phyloP scores from a whole-genome alignment of 1,140 invertebrate genomes.

The Asbolus verrucosus region DNA sequence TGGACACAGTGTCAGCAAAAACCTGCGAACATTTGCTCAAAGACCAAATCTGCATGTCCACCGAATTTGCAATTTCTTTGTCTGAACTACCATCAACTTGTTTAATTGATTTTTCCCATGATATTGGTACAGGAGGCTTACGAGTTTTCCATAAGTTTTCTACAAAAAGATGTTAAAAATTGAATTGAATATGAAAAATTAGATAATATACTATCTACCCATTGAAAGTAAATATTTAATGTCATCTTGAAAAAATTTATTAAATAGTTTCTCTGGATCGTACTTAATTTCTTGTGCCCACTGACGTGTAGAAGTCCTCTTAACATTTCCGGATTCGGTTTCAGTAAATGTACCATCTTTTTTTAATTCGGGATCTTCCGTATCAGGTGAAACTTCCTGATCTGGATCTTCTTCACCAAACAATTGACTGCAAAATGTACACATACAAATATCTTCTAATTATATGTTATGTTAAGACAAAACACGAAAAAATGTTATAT shows the following conservation, averaged over 20 bases:
- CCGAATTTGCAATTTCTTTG: constrained; percentile 47
- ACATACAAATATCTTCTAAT: no score
- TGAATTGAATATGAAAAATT: constrained; percentile 3
- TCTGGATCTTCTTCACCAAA: constrained; percentile 97
- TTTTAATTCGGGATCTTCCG: constrained; percentile 89
- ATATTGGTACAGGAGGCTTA: constrained; percentile 83
- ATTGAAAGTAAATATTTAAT: constrained; percentile 95
- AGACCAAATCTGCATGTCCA: constrained; percentile 64
- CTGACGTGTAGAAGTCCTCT: constrained; percentile 85
- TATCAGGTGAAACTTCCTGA: constrained; percentile 98
- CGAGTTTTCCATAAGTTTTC: constrained; percentile 93
- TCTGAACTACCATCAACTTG: constrained; percentile 10
- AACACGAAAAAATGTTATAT: no score
- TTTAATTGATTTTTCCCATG: constrained; percentile 71
- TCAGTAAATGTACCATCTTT: constrained; percentile 65
- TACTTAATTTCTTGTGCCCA: constrained; percentile 91
- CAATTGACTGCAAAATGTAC: constrained; percentile 89
- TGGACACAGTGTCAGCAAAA: constrained; percentile 80
- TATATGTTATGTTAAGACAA: no score
- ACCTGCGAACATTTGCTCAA: constrained; percentile 76
- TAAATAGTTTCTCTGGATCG: constrained; percentile 85
- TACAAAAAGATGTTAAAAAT: constrained; percentile 47
- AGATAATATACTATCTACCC: constrained; percentile 64
- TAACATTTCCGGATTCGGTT: constrained; percentile 74
- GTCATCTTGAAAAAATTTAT: constrained; percentile 95